These are phyloP conservation scores for Nephrotoma flavescens DNA, from an alignment of 2,888 invertebrate genomes.

Conservation along the genomic window DNA sequence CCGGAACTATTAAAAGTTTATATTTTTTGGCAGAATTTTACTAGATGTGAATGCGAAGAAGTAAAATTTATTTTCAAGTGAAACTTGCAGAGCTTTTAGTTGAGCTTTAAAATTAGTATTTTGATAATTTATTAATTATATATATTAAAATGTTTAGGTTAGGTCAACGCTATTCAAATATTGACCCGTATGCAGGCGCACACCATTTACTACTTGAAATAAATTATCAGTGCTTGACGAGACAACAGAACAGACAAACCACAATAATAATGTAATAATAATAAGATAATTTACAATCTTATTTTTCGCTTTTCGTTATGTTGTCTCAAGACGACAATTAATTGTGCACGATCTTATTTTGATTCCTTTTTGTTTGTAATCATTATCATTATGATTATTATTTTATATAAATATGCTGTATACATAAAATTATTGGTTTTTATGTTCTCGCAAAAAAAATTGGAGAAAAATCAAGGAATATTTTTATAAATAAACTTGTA, in stretches of 20 bases:
- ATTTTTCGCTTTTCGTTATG: background rate
- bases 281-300: background rate
- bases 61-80: no score
- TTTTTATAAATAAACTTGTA: background rate
- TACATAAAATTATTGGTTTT: conserved; percentile 5
- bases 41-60: no score
- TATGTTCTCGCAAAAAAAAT: background rate
- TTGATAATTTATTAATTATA: no score
- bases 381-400: background rate
- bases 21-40: no score
- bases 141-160: no score
- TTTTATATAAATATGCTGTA: background rate
- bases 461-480: background rate
- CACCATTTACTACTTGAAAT: background rate
- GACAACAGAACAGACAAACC: background rate
- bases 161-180: background rate
- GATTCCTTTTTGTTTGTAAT: background rate
- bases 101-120: no score
- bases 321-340: conserved; percentile 1
- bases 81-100: no score
- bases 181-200: background rate
- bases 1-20: no score
- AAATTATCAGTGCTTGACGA: background rate
- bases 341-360: conserved; percentile 2
- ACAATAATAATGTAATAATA: background rate